Base-by-base conservation (phyloP, 2,113 vertebrate species). In the Aegithalos caudatus region DNA sequence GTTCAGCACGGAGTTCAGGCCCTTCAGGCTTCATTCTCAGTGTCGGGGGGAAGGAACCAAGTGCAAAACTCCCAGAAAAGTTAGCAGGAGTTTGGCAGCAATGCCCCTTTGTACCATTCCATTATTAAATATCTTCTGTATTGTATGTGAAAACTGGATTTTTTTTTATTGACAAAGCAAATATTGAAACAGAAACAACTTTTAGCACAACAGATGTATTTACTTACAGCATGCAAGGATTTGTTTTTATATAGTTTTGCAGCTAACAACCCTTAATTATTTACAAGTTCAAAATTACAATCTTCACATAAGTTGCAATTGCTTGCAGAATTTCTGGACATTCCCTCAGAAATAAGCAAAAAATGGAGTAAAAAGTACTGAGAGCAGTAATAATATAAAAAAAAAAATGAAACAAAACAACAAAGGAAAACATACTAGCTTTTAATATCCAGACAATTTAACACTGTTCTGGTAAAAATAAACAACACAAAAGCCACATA, bases 241-340 rank as follows among this genome's bases (percentile, higher is more conserved):
- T 96, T 90, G 91, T 54, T 94, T 95, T 79, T 54, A 74, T 81
- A 53, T 58, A 85, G 92, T 65, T 93, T 88, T 95, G 92, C 85
- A 88, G 94, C 89, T 38, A 91, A 83, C 88, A 96, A 92, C 89
- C 92, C 91, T 97, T 96, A 94, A 96, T 74, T 96, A 97, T 97
- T 97, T 97, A 95, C 93, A 97, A 95, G 88, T 90, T 94, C 86
- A 96, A 93, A 94, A 77, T 90, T 70, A 96, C 86, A 97, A 94
- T 94, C 88, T 45, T 94, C 93, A 95, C 37, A n/a, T 83, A 93
- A 93, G 94, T 70, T 62, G 65, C 57, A 96, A 91, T 66, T 82
- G 66, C 60, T 91, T 89, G 90, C 69, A 92, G 76, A 85, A 60
- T 35, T 60, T 86, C 72, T 90, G 72, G 86, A 90, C 47, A 22